phyloP scores from a whole-genome alignment of 2,797 vertebrate species.

The Xenops minutus region DNA sequence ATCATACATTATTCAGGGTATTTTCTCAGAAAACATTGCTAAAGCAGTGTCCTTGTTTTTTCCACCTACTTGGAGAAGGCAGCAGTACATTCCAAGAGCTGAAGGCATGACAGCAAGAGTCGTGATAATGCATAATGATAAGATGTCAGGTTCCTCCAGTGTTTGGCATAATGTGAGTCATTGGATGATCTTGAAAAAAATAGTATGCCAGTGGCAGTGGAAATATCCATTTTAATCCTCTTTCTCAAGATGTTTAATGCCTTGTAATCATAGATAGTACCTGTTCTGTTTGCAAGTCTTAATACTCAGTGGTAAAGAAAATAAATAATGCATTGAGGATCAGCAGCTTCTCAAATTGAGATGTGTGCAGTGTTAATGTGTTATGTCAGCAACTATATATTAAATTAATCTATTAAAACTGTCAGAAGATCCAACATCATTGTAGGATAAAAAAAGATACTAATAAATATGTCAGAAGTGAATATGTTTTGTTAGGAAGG shows the following conservation, averaged over 20 bases:
- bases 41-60: neutral
- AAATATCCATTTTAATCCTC: neutral
- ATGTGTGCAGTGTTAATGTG: neutral
- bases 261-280: neutral
- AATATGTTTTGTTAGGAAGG: neutral
- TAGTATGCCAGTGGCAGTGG: neutral
- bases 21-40: neutral
- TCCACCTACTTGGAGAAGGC: neutral
- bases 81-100: neutral
- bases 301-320: neutral
- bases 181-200: neutral
- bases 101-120: slow-evolving; percentile 16
- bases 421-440: neutral
- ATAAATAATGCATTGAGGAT: neutral
- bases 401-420: neutral
- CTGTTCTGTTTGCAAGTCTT: neutral
- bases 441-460: neutral
- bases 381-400: neutral
- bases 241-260: neutral
- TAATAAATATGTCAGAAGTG: neutral
- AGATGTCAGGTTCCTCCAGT: slow-evolving; percentile 12
- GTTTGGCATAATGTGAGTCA: slow-evolving; percentile 1
- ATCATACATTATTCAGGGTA: neutral
- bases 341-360: neutral
- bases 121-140: neutral